Percentiles rank a stretch among this genome's conserved stretches.
Conservation (phyloP, 2,113 vertebrate genomes). For the Hippopotamus amphibius region DNA sequence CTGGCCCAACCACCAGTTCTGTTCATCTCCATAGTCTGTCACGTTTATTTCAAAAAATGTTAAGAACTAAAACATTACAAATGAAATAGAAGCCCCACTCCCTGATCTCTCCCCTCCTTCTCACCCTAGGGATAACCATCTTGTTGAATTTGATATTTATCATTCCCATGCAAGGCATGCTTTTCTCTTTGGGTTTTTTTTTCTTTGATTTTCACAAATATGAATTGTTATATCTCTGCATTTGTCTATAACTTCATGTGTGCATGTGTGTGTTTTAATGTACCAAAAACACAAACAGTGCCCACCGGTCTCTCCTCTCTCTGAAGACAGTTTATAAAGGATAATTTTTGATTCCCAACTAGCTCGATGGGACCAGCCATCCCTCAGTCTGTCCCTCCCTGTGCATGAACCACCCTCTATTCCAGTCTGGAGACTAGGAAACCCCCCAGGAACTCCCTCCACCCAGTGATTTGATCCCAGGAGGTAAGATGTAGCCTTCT, state of each 20-base stretch:
- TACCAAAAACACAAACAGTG: constrained; percentile 12
- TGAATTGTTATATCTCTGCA: not conserved
- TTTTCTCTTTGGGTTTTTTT: not conserved
- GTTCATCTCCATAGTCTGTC: not conserved
- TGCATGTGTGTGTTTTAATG: not conserved
- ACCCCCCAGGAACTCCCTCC: not conserved
- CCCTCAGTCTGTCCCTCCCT: not conserved
- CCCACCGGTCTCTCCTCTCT: not conserved
- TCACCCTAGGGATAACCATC: not conserved
- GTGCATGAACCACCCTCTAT: not conserved
- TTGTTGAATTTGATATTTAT: not conserved
- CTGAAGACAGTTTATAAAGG: not conserved
- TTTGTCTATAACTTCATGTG: constrained; percentile 44
- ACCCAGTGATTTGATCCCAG: not conserved
- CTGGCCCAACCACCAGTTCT: not conserved
- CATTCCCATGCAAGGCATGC: not conserved
- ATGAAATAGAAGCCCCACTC: not conserved
- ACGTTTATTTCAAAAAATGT: constrained; percentile 14
- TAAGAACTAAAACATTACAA: constrained; percentile 45
- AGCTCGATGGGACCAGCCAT: not conserved
- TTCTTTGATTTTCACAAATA: constrained; percentile 28
- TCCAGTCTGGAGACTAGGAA: not conserved
- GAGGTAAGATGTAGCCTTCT: not conserved
- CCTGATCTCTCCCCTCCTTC: not conserved
- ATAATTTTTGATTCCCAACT: not conserved